A percentile compares a stretch with the other conserved stretches of the same genome.
Evolutionary conservation across 2,113 vertebrate genomes (phyloP).

Genomic region (Protomyctophum bolini): DNA sequence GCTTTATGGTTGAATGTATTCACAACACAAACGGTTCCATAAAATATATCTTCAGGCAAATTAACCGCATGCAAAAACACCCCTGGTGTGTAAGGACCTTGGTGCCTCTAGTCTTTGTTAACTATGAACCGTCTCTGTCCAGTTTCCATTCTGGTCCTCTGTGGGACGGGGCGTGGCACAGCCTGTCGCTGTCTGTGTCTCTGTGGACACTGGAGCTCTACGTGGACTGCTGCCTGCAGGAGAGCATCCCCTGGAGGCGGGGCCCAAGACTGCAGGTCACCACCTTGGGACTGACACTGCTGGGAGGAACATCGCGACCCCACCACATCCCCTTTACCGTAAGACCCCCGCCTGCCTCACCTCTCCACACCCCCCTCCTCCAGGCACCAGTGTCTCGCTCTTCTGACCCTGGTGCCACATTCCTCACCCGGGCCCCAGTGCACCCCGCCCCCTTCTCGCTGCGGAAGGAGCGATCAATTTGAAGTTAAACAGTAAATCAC

Average conservation of each 20-base stretch:
- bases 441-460: background rate
- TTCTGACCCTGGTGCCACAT: conserved; percentile 72
- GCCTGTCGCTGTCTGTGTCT: conserved; percentile 25
- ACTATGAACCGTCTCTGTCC: background rate
- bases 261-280: background rate
- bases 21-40: too few relatives aligned
- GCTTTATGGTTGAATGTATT: too few relatives aligned
- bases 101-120: too few relatives aligned
- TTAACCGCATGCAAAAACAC: too few relatives aligned
- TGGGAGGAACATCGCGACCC: conserved; percentile 30
- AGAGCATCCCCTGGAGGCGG: conserved; percentile 33
- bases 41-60: too few relatives aligned
- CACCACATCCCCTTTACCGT: conserved; percentile 63
- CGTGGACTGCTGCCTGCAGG: conserved; percentile 26
- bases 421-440: conserved; percentile 73
- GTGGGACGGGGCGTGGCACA: conserved; percentile 38
- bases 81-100: too few relatives aligned
- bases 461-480: conserved; percentile 10
- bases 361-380: conserved; percentile 2
- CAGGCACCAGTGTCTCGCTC: conserved; percentile 32
- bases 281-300: conserved; percentile 19
- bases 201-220: conserved; percentile 24
- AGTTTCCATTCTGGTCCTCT: conserved; percentile 29
- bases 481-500: conserved; percentile 44
- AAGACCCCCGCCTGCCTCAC: conserved; percentile 29